These are phyloP conservation scores for Oophaga pumilio DNA, from an alignment of 2,113 vertebrate species.

Conservation along the genomic window DNA sequence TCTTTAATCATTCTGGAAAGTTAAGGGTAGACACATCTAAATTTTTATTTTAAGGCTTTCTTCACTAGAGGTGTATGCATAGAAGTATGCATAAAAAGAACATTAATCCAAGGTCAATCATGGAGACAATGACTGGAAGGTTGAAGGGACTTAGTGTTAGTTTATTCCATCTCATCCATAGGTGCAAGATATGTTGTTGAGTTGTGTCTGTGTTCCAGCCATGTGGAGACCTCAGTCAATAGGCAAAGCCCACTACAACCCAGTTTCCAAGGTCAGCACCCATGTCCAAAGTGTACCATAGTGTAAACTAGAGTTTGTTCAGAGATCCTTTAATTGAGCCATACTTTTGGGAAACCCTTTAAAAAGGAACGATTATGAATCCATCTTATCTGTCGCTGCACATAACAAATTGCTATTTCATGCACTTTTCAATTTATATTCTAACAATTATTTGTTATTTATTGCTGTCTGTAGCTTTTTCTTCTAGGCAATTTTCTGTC, in stretches of 20 bases:
- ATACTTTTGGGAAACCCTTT: background rate
- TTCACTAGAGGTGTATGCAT: too few species aligned
- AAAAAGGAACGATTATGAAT: background rate
- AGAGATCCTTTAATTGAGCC: background rate
- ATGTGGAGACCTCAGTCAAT: background rate
- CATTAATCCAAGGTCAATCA: background rate
- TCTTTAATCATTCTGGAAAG: too few species aligned
- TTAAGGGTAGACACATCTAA: too few species aligned
- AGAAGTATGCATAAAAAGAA: too few species aligned
- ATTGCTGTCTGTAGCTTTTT: background rate
- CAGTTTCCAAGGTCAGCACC: background rate
- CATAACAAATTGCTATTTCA: constrained; percentile 24
- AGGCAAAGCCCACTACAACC: background rate
- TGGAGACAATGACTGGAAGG: background rate
- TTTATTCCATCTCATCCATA: background rate
- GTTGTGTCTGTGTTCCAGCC: background rate
- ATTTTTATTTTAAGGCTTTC: too few species aligned
- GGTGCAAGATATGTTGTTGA: background rate
- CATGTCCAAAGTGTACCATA: background rate
- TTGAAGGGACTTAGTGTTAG: background rate
- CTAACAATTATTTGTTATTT: constrained; percentile 35
- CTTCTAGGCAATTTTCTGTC: constrained; percentile 27
- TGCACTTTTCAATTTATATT: constrained; percentile 4
- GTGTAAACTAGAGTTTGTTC: background rate
- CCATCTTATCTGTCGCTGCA: background rate